Percentiles rank a stretch among this genome's conserved stretches.
Evolutionary conservation across 2,113 vertebrate species (phyloP).

Genomic region (Dromaius novaehollandiae): DNA sequence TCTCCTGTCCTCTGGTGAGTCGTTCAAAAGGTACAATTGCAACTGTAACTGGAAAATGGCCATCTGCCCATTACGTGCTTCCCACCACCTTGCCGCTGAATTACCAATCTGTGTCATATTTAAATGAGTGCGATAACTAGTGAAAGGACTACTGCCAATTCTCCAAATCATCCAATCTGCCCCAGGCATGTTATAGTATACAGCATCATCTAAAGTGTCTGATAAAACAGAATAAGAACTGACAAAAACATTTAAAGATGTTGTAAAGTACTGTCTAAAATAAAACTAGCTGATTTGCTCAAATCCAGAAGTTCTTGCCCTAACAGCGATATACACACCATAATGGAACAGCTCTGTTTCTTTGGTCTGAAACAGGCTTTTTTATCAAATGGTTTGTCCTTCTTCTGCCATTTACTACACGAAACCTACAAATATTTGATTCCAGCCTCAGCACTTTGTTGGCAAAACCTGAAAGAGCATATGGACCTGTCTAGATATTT

Average conservation of each 20-base stretch:
- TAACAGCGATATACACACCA: accelerated
- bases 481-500: constrained; percentile 22
- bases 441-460: constrained; percentile 6
- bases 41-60: accelerated
- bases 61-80: neutral
- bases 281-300: neutral
- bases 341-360: neutral
- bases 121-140: neutral
- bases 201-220: neutral
- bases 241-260: neutral
- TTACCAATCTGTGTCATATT: neutral
- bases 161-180: neutral
- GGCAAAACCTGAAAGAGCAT: constrained; percentile 28
- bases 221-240: neutral
- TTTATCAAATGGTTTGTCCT: neutral
- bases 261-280: neutral
- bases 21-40: neutral
- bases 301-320: neutral
- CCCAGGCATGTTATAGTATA: neutral
- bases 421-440: neutral
- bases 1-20: neutral
- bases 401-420: neutral
- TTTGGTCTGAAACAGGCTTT: neutral
- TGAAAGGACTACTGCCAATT: neutral
- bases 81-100: neutral